Conservation (phyloP, 1,140 invertebrate genomes). For the Asobara japonica region DNA sequence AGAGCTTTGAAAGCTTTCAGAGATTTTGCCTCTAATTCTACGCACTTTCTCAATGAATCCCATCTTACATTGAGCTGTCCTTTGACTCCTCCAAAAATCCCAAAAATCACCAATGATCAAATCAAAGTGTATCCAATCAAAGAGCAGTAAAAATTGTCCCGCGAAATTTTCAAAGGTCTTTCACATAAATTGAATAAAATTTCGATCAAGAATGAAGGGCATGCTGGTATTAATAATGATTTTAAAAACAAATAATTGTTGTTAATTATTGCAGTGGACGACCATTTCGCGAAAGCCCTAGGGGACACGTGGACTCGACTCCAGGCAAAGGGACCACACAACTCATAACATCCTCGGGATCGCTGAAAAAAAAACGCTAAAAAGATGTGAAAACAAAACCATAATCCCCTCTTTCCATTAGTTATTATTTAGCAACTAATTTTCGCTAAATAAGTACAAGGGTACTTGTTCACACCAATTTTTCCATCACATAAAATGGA, state of each 20-base stretch:
- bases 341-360: constrained; percentile 30
- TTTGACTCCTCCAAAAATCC: no score
- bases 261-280: constrained; percentile 76
- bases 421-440: constrained; percentile 36
- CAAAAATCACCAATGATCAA: no score
- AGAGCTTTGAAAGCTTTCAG: no score
- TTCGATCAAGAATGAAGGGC: no score
- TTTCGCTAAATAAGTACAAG: constrained; percentile 9
- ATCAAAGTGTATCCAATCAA: no score
- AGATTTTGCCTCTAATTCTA: no score
- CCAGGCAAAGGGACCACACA: constrained; percentile 68
- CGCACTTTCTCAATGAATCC: no score
- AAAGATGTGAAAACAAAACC: neutral
- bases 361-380: neutral
- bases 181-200: no score
- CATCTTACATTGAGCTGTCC: no score
- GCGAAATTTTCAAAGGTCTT: no score
- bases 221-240: no score
- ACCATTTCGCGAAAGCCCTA: constrained; percentile 95
- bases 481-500: neutral
- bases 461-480: neutral
- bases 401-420: constrained; percentile 34
- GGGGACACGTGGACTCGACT: constrained; percentile 93
- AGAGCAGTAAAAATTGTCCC: no score
- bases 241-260: neutral